These are phyloP conservation scores for Oreortyx pictus DNA, from an alignment of 2,797 vertebrate species.

Conservation along the genomic window DNA sequence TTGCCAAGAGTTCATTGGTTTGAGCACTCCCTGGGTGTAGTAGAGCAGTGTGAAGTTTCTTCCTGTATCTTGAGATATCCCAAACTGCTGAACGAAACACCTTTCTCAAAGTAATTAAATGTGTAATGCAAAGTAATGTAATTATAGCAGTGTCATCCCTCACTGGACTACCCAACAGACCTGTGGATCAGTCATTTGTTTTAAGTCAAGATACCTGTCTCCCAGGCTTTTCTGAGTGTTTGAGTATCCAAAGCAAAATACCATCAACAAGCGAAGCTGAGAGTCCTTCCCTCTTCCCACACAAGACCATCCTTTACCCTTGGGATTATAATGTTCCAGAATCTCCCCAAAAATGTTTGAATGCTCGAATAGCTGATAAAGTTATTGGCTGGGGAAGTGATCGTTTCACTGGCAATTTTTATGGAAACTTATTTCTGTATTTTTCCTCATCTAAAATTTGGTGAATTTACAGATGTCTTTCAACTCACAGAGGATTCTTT, in stretches of 20 bases:
- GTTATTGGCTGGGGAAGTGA: not conserved
- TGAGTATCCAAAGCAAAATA: not conserved
- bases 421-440: not conserved
- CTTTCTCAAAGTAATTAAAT: not conserved
- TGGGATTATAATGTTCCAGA: not conserved
- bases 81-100: not conserved
- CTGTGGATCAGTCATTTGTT: not conserved
- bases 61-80: not conserved
- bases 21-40: not conserved
- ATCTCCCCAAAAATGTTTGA: not conserved
- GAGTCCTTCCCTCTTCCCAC: not conserved
- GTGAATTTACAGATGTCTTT: not conserved
- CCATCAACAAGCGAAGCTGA: not conserved
- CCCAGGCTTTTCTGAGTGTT: not conserved
- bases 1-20: not conserved
- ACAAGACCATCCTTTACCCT: not conserved
- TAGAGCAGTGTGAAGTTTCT: not conserved
- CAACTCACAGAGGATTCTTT: not conserved
- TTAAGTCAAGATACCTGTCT: not conserved
- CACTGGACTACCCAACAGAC: not conserved
- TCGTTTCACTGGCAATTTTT: not conserved
- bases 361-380: not conserved
- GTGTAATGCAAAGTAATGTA: not conserved
- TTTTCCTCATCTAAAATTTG: not conserved
- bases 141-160: not conserved